Base-by-base conservation (phyloP, 2,888 invertebrate genomes). In the Marasmarcha lunaedactyla region DNA sequence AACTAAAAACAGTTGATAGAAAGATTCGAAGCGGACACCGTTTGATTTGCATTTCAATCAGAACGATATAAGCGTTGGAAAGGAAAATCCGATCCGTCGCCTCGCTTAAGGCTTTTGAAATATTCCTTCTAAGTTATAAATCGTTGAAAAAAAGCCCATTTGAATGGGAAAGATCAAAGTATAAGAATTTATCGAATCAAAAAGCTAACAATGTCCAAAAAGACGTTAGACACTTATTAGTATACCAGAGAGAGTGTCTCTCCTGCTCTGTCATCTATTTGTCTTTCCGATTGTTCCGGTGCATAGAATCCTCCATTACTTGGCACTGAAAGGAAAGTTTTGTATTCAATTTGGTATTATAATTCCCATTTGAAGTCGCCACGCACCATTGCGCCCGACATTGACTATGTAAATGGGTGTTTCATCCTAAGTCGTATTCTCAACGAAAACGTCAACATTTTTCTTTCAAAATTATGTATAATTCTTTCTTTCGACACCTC, bases 331-430 rank as follows among this genome's bases (percentile, higher is more conserved):
- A 84, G 84, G 81, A 84, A 84, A 84, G 84, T 84, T 84, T 84
- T 83, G 84, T 84, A 84, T 81, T 83, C 84, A 84, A 84, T 84
- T 84, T 84, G 84, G 84, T 84, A 84, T 84, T 84, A 81, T 84
- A 84, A 84, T 84, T 83, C 81, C 77, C 67, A 83, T 84, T 83
- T 78, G 79, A 81, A 81, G 79, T 78, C 77, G 74, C 78, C 78
- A 83, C 81, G 81, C 81, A 81, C 79, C 81, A 79, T 79, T 77
- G 81, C 83, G 20, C 73, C 57, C 73, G 70, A 78, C 81, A 81
- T 77, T 78, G 78, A 67, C 81, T 79, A 83, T 79, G 81, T 81
- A 81, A 84, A 81, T 83, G 76, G 76, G 65, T 69, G 72, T 74
- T 71, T 78, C 76, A 73, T 72, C 72, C 73, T 74, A 64, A 72